phyloP scores from a whole-genome alignment of 2,888 invertebrate species.

The Lacanobia oleracea region DNA sequence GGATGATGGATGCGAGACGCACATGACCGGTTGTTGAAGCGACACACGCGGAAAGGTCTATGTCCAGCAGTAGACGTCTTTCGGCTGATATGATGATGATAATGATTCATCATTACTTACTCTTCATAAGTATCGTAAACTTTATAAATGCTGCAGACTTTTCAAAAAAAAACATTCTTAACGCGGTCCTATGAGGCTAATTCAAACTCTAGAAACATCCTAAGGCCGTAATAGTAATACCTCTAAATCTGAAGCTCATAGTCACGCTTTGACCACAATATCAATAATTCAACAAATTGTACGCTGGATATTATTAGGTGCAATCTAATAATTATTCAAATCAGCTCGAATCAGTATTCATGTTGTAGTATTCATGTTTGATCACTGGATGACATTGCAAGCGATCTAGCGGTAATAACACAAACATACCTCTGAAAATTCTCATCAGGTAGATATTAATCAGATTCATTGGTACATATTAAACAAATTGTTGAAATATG shows the following conservation, averaged over 20 bases:
- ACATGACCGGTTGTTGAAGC: too few species aligned
- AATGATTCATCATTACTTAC: too few species aligned
- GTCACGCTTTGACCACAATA: background rate
- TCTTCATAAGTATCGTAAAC: too few species aligned
- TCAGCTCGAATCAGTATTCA: constrained; percentile 18
- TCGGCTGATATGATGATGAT: too few species aligned
- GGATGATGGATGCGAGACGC: too few species aligned
- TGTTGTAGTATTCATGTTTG: constrained; percentile 24
- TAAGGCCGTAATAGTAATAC: background rate
- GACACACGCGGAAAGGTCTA: too few species aligned
- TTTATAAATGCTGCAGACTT: too few species aligned
- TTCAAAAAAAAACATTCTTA: too few species aligned
- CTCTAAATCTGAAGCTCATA: background rate
- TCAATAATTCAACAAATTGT: background rate
- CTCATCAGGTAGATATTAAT: too few species aligned
- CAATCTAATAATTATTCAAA: constrained; percentile 25
- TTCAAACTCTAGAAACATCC: too few species aligned
- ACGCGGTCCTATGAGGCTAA: too few species aligned
- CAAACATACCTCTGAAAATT: background rate
- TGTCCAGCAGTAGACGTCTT: too few species aligned
- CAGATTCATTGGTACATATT: background rate
- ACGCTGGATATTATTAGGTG: background rate
- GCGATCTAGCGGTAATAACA: background rate
- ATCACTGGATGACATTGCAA: background rate
- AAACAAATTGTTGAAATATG: background rate